Evolutionary conservation across 1,140 invertebrate genomes (phyloP), one percentile per base, ranked within the genome.

Genomic region (Papilio glaucus): DNA sequence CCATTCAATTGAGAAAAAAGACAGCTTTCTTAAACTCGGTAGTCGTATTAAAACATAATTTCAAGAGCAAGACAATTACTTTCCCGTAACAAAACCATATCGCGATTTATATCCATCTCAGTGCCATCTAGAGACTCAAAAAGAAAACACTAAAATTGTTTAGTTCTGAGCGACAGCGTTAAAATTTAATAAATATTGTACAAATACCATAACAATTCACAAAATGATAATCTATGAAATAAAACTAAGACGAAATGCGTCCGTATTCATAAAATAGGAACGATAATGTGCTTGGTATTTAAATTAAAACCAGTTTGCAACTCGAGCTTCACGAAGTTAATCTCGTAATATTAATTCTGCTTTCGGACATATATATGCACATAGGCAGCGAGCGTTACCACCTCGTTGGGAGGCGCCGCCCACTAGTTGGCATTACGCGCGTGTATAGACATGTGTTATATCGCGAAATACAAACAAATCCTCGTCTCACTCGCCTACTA

Each of bases 401-500:
- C 62, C 62, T 39, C n/a, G 26, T 15, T 65, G 62, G 62, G 62
- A 65, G 62, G 29, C 15, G 29, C 62, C 62, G 29, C 62, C 62
- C 33, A 65, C 62, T 41, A 3, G 45, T 18, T 15, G 37, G 15
- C 9, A 39, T 39, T 18, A 63, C 62, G 24, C 4, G 21, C n/a
- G 29, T 9, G 15, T 8, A 57, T 57, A 4, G 49, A 24, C 18
- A 57, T 21, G 45, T 21, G 21, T 26, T 24, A 53, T 13, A 13
- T 13, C 10, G 12, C 38, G 13, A 13, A 12, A 53, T 24, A 57
- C 21, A 57, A 57, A 13, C 10, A 24, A 57, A 57, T 26, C 21
- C n/a, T 9, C 21, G n/a, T 24, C 18, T 21, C 45, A 33, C 71
- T 78, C 71, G 71, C 74, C 76, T 72, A 77, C 53, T 79, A 72